Base-by-base conservation (phyloP, 2,888 invertebrate species). In the Horisme vitalbata region DNA sequence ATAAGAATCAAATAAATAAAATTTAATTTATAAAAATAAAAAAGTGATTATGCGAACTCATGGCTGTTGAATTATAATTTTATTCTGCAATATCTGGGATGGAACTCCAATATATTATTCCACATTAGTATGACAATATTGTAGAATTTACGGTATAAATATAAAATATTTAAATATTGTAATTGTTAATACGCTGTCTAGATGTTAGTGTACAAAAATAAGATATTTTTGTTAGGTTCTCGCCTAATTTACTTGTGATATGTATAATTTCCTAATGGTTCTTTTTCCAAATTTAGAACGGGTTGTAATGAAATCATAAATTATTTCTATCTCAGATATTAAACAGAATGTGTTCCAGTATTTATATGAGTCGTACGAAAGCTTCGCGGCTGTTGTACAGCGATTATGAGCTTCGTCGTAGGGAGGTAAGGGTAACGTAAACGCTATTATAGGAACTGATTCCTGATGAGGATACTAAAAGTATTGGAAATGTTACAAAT, bases 401-500 rank as follows among this genome's bases (percentile, higher is more conserved):
- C 76, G 76, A 77, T 72, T 72, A 84, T 79, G 88, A 88, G 88
- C 87, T 88, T 88, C 73, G 83, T 81, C 65, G 69, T 88, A 86
- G 87, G 79, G 68, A 79, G 69, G 73, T 87, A 87, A 88, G 87
- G 83, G 83, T 86, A 84, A 71, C 61, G 69, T 78, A 82, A 79
- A 77, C 71, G 71, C 75, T 83, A 84, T 76, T 79, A 80, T 79
- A 81, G 76, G 76, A 82, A 78, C 68, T 75, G 77, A 81, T 81
- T 81, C 81, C 81, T 81, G 83, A 79, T 23, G 67, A 78, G 64
- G 75, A 83, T 86, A 84, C 80, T 85, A 75, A 84, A 79, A 84
- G 80, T 87, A 86, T 86, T 83, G 81, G 74, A 83, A 71, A 68
- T 86, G 84, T 89, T 89, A 88, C 88, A 89, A 89, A 89, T 87